Conservation (phyloP, 1,140 invertebrate genomes). For the Drosophila quadrilineata region DNA sequence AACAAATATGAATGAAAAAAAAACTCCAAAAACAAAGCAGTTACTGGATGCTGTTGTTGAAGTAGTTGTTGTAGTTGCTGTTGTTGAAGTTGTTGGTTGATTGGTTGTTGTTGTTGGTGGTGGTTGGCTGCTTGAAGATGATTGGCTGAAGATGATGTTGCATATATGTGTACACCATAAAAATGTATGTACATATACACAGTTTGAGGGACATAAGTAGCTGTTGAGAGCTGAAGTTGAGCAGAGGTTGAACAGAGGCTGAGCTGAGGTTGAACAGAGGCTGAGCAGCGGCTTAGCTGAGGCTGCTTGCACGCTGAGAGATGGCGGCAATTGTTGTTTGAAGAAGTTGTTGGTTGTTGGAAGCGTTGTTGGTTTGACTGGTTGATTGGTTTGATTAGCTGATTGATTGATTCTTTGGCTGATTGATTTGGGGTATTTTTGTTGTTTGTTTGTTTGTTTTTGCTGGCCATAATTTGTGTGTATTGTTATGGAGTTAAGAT, state of each 20-base stretch:
- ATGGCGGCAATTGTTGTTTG: slow-evolving; percentile 8
- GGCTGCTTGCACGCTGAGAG: not conserved
- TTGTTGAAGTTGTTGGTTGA: slow-evolving; percentile 11
- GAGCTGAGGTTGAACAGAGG: slow-evolving; percentile 40
- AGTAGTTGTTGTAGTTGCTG: slow-evolving; percentile 14
- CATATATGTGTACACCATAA: not conserved
- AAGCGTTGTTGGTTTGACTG: slow-evolving; percentile 42
- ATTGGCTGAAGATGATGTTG: slow-evolving; percentile 32
- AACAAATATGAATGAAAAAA: not conserved
- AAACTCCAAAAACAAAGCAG: slow-evolving; percentile 4
- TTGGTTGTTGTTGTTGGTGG: slow-evolving; percentile 19
- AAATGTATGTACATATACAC: not conserved
- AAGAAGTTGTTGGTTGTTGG: slow-evolving; percentile 33
- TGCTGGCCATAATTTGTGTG: slow-evolving; percentile 48
- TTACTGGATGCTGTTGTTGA: slow-evolving; percentile 1
- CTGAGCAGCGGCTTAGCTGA: too few relatives aligned
- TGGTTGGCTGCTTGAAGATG: slow-evolving; percentile 42
- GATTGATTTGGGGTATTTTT: slow-evolving; percentile 38
- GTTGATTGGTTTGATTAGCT: slow-evolving; percentile 38
- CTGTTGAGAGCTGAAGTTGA: slow-evolving; percentile 16
- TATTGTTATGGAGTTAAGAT: slow-evolving; percentile 30
- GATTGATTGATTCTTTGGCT: slow-evolving; percentile 36
- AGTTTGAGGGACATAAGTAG: slow-evolving; percentile 29
- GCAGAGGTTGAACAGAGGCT: slow-evolving; percentile 23
- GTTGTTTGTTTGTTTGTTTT: slow-evolving; percentile 42